Evolutionary conservation across 1,140 invertebrate species (phyloP).

Genomic region (Heliconius hermathena): DNA sequence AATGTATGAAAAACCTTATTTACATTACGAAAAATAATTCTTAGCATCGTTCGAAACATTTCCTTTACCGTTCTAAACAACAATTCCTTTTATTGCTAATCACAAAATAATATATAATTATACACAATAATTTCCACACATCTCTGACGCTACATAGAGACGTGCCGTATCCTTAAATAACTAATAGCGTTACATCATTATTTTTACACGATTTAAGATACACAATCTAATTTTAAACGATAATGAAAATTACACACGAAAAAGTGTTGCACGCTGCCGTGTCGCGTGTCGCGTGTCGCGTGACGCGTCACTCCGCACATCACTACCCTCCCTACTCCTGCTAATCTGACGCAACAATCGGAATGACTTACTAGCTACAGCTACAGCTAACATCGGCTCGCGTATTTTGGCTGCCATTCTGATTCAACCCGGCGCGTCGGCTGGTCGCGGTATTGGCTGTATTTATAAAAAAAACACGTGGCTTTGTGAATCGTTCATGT

Average conservation of each 20-base stretch:
- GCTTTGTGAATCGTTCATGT: constrained; percentile 49
- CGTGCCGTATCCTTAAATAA: background rate
- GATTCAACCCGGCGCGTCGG: constrained; percentile 52
- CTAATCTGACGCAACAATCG: constrained; percentile 43
- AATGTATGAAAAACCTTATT: no score
- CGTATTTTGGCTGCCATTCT: constrained; percentile 52
- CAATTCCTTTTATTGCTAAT: background rate
- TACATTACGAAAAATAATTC: no score
- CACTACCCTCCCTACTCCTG: constrained; percentile 19
- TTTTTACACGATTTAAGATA: background rate
- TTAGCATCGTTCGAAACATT: no score
- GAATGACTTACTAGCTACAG: constrained; percentile 33
- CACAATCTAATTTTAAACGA: background rate
- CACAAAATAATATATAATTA: background rate
- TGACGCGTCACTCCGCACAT: constrained; percentile 9
- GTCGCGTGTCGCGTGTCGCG: constrained; percentile 18
- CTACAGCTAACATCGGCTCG: constrained; percentile 4
- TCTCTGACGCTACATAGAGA: background rate
- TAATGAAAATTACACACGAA: constrained; percentile 2
- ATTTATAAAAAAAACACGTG: constrained; percentile 64
- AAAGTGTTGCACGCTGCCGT: background rate
- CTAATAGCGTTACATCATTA: background rate
- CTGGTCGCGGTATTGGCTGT: constrained; percentile 47
- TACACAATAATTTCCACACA: background rate
- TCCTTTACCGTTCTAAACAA: no score